Evolutionary conservation across 2,113 vertebrate species (phyloP).

Genomic region (Tupaia tana): DNA sequence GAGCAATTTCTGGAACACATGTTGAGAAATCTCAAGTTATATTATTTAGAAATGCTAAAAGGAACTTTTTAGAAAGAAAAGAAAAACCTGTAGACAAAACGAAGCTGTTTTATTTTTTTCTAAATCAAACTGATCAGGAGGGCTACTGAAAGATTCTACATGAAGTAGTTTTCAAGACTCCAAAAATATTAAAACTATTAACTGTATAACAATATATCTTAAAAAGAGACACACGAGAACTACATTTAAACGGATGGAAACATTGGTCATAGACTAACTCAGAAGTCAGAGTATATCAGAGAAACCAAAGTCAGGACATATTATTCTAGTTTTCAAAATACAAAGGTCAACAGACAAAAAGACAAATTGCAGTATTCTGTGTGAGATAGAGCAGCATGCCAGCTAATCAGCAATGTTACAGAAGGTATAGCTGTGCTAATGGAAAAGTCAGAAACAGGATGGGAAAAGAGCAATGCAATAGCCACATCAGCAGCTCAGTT

Average conservation of each 20-base stretch:
- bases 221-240: neutral
- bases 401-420: neutral
- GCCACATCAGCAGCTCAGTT: neutral
- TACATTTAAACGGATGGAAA: neutral
- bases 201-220: neutral
- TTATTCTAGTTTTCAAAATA: conserved; percentile 24
- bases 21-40: neutral
- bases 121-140: neutral
- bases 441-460: conserved; percentile 1
- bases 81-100: neutral
- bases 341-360: conserved; percentile 52
- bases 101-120: neutral
- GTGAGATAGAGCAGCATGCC: neutral
- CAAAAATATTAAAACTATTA: conserved; percentile 6
- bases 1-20: neutral
- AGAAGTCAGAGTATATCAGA: conserved; percentile 4
- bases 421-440: neutral
- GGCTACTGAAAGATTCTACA: neutral
- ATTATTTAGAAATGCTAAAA: neutral
- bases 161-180: neutral
- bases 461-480: neutral
- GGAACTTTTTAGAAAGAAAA: neutral
- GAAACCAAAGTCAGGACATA: neutral
- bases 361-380: conserved; percentile 1
- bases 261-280: neutral